Base-by-base conservation (phyloP, 2,888 invertebrate genomes). In the Athalia circularis region DNA sequence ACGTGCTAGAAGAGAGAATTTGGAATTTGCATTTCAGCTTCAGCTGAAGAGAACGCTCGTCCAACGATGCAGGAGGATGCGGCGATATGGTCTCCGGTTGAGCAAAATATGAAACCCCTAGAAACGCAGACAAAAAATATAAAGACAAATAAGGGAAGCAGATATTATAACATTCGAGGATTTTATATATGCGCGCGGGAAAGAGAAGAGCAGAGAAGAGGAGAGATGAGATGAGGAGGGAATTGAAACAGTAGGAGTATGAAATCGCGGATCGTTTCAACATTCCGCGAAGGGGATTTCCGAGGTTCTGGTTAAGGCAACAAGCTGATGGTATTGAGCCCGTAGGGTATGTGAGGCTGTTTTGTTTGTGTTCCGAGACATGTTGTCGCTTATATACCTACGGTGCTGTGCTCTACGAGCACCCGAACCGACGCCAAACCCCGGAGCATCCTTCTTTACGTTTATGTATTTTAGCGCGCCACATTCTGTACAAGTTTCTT, bases 331-430 rank as follows among this genome's bases (percentile, higher is more conserved):
- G 72, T 64, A 78, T 74, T 62, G 72, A 65, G 70, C 65, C 57
- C 70, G 52, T 47, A 9, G 70, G 70, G 62, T 15, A 6, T 62
- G 15, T 43, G 45, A 11, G 62, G 43, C 62, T 29, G 78, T 78
- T 78, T 78, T 78, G 72, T 74, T 78, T 78, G 72, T 64, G 54
- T 78, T 78, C 64, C 57, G 43, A 78, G 72, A 64, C 78, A 78
- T 64, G 72, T 64, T 78, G 72, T 65, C 65, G 68, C 72, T 78
- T 78, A 29, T 29, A 29, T 29, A 29, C 29, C 29, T 29, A 29
- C 29, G 2, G 29, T 29, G 29, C 29, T 29, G 29, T 29, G 29
- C 29, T 29, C 29, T 29, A 43, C 45, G 43, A 57, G 52, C n/a
- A 9, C 11, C 70, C 77, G 50, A 11, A 59, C 52, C 9, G 29